Evolutionary conservation across 2,113 vertebrate genomes (phyloP).

Genomic region (Bambusicola thoracicus): DNA sequence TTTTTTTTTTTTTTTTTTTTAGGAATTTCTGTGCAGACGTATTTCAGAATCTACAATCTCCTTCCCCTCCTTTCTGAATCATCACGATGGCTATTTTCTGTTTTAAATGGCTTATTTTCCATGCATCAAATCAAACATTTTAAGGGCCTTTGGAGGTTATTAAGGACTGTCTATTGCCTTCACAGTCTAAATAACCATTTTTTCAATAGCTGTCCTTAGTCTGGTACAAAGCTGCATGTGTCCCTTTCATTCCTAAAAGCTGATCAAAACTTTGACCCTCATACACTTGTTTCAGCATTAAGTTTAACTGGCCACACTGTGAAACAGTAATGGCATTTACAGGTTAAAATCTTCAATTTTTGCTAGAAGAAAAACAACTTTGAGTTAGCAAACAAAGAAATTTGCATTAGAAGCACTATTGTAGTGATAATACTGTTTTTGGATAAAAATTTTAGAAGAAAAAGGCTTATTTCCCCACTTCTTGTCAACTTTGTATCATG

Average conservation of each 20-base stretch:
- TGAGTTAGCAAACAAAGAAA: background rate
- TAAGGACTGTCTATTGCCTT: background rate
- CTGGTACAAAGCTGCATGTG: background rate
- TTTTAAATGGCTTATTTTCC: background rate
- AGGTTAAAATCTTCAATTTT: background rate
- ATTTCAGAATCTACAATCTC: background rate
- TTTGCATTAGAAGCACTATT: background rate
- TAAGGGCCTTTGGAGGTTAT: too few species aligned
- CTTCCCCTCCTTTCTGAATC: background rate
- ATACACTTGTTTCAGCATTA: background rate
- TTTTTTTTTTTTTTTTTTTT: background rate
- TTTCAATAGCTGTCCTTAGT: background rate
- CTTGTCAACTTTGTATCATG: background rate
- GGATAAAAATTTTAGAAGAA: background rate
- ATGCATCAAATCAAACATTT: background rate
- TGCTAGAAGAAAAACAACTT: background rate
- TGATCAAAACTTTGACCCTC: background rate
- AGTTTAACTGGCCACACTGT: background rate
- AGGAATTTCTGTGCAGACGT: background rate
- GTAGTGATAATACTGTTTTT: background rate
- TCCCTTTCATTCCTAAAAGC: background rate
- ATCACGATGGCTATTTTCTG: background rate
- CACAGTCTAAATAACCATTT: background rate
- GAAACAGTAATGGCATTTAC: background rate
- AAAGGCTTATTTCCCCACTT: background rate